Evolutionary conservation across 2,888 invertebrate species (phyloP).

Genomic region (Drosophila meridionalis): DNA sequence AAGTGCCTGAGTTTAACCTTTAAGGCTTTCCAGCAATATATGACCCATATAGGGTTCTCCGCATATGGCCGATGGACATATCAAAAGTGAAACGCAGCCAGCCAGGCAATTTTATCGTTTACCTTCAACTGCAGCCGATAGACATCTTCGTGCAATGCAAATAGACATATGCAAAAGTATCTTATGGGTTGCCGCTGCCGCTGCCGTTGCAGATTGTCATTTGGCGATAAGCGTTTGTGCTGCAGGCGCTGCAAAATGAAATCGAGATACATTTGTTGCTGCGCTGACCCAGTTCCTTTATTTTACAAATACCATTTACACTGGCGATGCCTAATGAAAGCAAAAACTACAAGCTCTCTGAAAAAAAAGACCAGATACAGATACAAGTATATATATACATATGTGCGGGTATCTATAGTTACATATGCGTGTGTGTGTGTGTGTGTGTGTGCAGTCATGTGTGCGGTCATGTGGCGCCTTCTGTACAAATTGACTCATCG

Average conservation of each 20-base stretch:
- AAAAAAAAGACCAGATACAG: slow-evolving; percentile 10
- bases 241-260: slow-evolving; percentile 67
- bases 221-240: slow-evolving; percentile 64
- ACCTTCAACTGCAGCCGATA: slow-evolving; percentile 73
- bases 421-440: neutral
- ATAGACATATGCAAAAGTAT: slow-evolving; percentile 61
- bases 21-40: slow-evolving; percentile 43
- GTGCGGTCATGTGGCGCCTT: slow-evolving; percentile 61
- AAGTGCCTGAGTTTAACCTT: slow-evolving; percentile 42
- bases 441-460: slow-evolving; percentile 18
- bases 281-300: slow-evolving; percentile 72
- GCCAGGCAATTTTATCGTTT: slow-evolving; percentile 39
- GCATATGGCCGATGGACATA: slow-evolving; percentile 24
- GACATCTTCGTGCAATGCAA: slow-evolving; percentile 63
- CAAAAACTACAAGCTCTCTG: slow-evolving; percentile 59
- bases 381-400: neutral
- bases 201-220: slow-evolving; percentile 61
- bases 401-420: neutral
- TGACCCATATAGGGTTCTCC: slow-evolving; percentile 58
- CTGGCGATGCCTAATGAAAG: slow-evolving; percentile 59
- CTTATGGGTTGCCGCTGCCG: slow-evolving; percentile 30
- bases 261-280: slow-evolving; percentile 78
- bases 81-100: slow-evolving; percentile 69
- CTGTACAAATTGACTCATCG: slow-evolving; percentile 73
- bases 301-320: slow-evolving; percentile 24